Base-by-base conservation (phyloP, 1,140 invertebrate genomes). In the Drosophila prosaltans region DNA sequence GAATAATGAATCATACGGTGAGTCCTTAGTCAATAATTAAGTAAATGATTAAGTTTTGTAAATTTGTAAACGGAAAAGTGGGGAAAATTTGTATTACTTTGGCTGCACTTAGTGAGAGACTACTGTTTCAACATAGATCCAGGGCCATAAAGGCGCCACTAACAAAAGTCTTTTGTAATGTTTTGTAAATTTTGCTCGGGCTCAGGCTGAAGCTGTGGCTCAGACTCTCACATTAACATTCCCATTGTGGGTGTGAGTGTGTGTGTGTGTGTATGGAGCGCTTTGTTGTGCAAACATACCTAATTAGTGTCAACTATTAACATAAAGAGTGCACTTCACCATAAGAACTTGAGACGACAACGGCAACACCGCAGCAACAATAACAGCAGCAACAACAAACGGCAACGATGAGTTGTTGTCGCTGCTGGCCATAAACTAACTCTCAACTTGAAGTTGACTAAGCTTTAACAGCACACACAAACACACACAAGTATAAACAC, bases 241-340 rank as follows among this genome's bases (percentile, higher is more conserved):
- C 24, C 63, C 28, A 73, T 48, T 68, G 57, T 24, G 36, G 10
- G 36, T 40, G 55, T 36, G 55, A 16, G 55, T 30, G 39, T 51
- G 40, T 24, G 40, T 63, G 40, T 66, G 61, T 65, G 54, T 54
- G 51, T 68, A 32, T 71, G 57, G 45, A 62, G 59, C 69, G 83
- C 82, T 85, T 86, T 88, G 84, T 88, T 88, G 77, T 88, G 77
- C 80, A 88, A 88, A 88, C 83, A 88, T 78, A 83, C 74, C 83
- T 88, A 88, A 88, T 88, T 88, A 88, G 83, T 88, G 83, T 88
- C 83, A 88, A 88, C 83, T 88, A 88, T 88, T 88, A 88, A 89
- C 83, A 88, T 88, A 88, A 88, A 89, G 83, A 88, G 84, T 88
- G 83, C 80, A 83, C 83, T 88, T 78, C 83, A 89, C 45, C 84